A percentile compares a stretch with the other conserved stretches of the same genome.
phyloP scores from a whole-genome alignment of 2,797 vertebrate genomes.

The Brachymystax lenok region DNA sequence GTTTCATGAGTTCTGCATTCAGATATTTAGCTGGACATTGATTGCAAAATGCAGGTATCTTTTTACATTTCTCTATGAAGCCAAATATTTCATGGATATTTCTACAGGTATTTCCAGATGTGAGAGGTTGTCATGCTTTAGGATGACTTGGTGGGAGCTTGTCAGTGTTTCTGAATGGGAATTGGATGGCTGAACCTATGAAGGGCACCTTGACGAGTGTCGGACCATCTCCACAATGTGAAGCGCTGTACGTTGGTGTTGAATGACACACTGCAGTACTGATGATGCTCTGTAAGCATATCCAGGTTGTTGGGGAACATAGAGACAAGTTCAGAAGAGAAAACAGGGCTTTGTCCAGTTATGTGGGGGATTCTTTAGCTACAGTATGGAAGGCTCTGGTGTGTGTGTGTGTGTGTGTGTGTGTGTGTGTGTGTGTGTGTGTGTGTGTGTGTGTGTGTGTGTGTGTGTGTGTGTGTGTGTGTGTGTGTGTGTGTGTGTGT shows the following conservation, averaged over 20 bases:
- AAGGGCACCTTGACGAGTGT: neutral
- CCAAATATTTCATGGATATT: conserved; percentile 71
- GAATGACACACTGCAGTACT: neutral
- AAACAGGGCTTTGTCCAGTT: neutral
- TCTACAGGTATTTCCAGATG: conserved; percentile 46
- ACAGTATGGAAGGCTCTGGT: neutral
- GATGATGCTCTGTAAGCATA: no score
- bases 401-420: neutral
- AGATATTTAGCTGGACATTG: conserved; percentile 24
- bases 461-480: conserved; percentile 15
- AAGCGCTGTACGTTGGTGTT: neutral
- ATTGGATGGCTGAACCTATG: neutral
- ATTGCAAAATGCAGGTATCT: conserved; percentile 74
- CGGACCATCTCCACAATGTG: neutral
- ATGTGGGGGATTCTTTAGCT: neutral
- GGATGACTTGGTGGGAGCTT: neutral
- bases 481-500: conserved; percentile 14
- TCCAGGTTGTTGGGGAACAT: no score
- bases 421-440: no score
- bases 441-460: conserved; percentile 15
- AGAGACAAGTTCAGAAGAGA: neutral
- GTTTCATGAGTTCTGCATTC: conserved; percentile 11
- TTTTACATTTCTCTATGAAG: conserved; percentile 68
- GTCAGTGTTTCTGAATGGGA: neutral
- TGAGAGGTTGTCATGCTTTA: conserved; percentile 34